Conservation (phyloP, 30 jellyfish, hydroid and myxozoan species). For the Aurelia aurita complex sp. Pacific region DNA sequence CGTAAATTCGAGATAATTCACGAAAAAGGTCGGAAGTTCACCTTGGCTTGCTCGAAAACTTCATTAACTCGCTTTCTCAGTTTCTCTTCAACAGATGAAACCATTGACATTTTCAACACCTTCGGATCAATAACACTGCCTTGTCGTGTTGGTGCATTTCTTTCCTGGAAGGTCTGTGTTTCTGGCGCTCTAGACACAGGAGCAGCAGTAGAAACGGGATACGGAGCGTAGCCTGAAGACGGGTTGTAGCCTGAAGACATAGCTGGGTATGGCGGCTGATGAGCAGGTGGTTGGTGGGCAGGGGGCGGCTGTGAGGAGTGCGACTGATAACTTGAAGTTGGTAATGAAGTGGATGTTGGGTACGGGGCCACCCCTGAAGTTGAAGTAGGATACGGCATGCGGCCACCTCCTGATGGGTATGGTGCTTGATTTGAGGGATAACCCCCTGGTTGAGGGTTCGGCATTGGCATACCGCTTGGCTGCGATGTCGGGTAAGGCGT, state of each 20-base stretch:
- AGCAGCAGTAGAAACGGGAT: slow-evolving; percentile 16
- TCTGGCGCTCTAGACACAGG: slow-evolving; percentile 44
- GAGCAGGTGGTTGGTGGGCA: slow-evolving; percentile 40
- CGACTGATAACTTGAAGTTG: slow-evolving; percentile 55
- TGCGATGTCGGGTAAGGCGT: slow-evolving; percentile 82
- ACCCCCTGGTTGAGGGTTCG: slow-evolving; percentile 43
- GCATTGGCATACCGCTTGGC: slow-evolving; percentile 90
- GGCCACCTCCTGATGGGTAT: slow-evolving; percentile 27
- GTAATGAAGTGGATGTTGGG: slow-evolving; percentile 28
- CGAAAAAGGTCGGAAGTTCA: not conserved
- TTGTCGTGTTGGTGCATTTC: slow-evolving; percentile 65
- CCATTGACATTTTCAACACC: slow-evolving; percentile 70
- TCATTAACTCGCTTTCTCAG: slow-evolving; percentile 86
- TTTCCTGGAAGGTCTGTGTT: slow-evolving; percentile 44
- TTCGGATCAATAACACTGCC: slow-evolving; percentile 78
- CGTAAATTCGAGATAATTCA: not conserved
- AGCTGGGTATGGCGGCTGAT: slow-evolving; percentile 54
- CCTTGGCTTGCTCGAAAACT: slow-evolving; percentile 89
- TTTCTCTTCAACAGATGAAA: slow-evolving; percentile 94
- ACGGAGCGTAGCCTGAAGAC: slow-evolving; percentile 5
- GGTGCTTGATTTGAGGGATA: slow-evolving; percentile 31
- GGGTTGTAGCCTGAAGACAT: slow-evolving; percentile 2
- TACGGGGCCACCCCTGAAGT: slow-evolving; percentile 31
- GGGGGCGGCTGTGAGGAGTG: slow-evolving; percentile 32
- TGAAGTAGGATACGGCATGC: slow-evolving; percentile 42